phyloP scores from a whole-genome alignment of 2,113 vertebrate species.

The Sinocyclocheilus grahami region DNA sequence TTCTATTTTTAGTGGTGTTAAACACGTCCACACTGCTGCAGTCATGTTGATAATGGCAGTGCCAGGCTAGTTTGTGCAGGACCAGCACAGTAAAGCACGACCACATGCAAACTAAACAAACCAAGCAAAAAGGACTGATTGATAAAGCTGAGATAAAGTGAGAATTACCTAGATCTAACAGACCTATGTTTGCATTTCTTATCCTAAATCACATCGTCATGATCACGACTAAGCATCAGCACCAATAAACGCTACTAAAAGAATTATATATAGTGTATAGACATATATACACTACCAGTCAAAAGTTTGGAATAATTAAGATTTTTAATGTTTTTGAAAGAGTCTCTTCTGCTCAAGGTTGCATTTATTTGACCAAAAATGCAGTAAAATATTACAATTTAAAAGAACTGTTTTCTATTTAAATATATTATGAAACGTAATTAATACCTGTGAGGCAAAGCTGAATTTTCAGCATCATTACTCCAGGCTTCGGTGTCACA shows the following conservation, averaged over 20 bases:
- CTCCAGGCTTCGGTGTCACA: background rate
- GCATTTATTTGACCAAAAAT: background rate
- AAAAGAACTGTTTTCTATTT: background rate
- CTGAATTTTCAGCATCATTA: background rate
- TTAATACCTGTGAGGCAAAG: too few species aligned
- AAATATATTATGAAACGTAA: too few species aligned
- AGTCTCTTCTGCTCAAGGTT: background rate
- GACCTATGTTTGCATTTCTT: background rate
- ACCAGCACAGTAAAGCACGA: background rate
- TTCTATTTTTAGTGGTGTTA: constrained; percentile 31
- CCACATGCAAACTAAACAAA: background rate
- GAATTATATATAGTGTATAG: background rate
- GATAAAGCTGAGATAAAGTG: background rate
- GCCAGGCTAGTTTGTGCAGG: background rate
- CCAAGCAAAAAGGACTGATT: background rate
- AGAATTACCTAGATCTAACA: background rate
- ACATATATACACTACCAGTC: background rate
- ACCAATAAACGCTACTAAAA: background rate
- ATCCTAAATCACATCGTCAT: background rate
- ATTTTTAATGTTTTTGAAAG: background rate
- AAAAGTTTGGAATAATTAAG: background rate
- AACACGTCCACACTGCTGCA: background rate
- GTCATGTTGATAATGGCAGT: constrained; percentile 28
- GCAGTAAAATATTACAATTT: background rate
- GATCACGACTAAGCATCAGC: background rate